Evolutionary conservation across 2,888 invertebrate species (phyloP), one percentile per base, ranked within the genome.

Genomic region (Apotomis capreana): DNA sequence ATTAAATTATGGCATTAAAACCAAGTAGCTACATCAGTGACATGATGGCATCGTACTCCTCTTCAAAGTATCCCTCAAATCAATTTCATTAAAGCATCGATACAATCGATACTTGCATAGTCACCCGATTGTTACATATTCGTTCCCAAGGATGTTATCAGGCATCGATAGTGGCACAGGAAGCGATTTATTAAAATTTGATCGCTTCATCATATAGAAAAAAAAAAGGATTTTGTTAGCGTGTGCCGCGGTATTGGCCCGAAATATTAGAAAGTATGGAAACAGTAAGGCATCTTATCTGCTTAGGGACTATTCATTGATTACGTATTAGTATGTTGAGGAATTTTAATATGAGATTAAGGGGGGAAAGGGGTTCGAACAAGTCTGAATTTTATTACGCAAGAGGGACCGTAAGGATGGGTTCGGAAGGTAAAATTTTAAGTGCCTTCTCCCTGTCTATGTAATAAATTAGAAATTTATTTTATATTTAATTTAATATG

Each of bases 101-200:
- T 72, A 62, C 46, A 15, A 68, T 72, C 63, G 68, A 52, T 65
- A 65, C 5, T 40, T 6, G 40, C 40, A 36, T 68, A 68, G 72
- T 59, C 71, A 68, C 52, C 51, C 46, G 58, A 68, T 72, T 68
- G 68, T 72, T 72, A 72, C 72, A 63, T 58, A 59, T 72, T 69
- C 70, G 60, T 70, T 72, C 72, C 72, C 72, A 72, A 67, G 79
- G 76, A 74, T 74, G 80, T 82, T 83, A 86, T 72, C 72, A 46
- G 15, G 52, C 58, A 72, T 87, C 83, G 85, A 84, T 85, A 83
- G 77, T 77, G 73, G 67, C 79, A 79, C 91, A 89, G 91, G 91
- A 91, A 90, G 83, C 85, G 87, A 90, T 91, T 86, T 89, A 88
- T 89, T 88, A 89, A 84, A 89, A 78, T 84, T 83, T 83, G 87